Percentiles rank a stretch among this genome's conserved stretches.
Evolutionary conservation across 2,888 invertebrate genomes (phyloP).

Genomic region (Dione vanillae): DNA sequence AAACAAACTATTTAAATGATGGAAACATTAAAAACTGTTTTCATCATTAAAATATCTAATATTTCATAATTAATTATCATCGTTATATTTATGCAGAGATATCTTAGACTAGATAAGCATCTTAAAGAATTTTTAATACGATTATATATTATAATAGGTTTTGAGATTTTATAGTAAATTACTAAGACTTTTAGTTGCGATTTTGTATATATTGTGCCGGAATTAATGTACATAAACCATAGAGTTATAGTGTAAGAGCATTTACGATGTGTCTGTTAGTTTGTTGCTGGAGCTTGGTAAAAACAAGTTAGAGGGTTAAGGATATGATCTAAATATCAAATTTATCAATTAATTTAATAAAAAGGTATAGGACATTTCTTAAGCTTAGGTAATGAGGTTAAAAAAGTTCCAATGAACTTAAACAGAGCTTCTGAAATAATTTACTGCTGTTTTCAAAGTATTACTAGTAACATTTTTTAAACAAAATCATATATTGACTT

Average conservation of each 20-base stretch:
- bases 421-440: too few relatives aligned
- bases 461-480: too few relatives aligned
- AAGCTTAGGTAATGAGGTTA: too few relatives aligned
- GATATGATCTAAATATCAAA: too few relatives aligned
- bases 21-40: slow-evolving; percentile 17
- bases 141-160: slow-evolving; percentile 7
- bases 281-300: not conserved
- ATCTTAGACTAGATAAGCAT: slow-evolving; percentile 15
- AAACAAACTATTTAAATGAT: slow-evolving; percentile 3
- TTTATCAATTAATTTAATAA: too few relatives aligned
- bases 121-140: slow-evolving; percentile 9
- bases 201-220: not conserved
- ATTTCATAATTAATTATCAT: slow-evolving; percentile 17
- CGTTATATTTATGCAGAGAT: slow-evolving; percentile 10
- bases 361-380: too few relatives aligned
- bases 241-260: not conserved
- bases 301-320: too few relatives aligned
- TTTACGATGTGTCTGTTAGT: not conserved
- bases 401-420: too few relatives aligned
- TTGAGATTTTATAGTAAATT: slow-evolving; percentile 8
- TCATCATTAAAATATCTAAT: slow-evolving; percentile 10
- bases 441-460: too few relatives aligned
- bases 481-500: too few relatives aligned
- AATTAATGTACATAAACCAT: not conserved
- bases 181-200: not conserved